phyloP scores from a whole-genome alignment of 2,113 vertebrate genomes.

The Vulpes lagopus region DNA sequence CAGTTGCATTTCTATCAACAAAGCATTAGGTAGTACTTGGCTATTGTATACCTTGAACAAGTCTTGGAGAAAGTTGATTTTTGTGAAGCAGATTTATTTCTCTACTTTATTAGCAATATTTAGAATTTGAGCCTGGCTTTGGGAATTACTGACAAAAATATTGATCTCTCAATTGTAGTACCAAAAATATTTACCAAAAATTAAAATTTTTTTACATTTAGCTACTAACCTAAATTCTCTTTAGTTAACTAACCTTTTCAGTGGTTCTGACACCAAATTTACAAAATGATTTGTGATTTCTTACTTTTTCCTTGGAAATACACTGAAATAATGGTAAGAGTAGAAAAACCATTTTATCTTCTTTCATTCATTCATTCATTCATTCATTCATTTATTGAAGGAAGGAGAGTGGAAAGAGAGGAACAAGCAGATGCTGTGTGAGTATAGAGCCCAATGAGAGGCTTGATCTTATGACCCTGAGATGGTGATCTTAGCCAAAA shows the following conservation, averaged over 20 bases:
- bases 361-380: too few relatives aligned
- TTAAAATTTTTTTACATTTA: neutral
- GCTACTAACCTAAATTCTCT: neutral
- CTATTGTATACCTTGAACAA: neutral
- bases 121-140: neutral
- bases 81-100: neutral
- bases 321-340: neutral
- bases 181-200: neutral
- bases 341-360: neutral
- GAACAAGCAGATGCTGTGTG: neutral
- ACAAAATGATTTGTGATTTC: neutral
- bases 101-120: neutral
- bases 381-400: neutral
- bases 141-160: neutral
- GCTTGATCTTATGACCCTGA: neutral
- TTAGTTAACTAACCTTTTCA: neutral
- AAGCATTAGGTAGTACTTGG: neutral
- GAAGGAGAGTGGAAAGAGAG: neutral
- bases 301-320: neutral
- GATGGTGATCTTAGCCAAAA: neutral
- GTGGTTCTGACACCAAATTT: neutral
- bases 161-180: neutral
- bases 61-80: neutral
- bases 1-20: neutral
- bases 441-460: neutral